Evolutionary conservation across 2,797 vertebrate genomes (phyloP).

Genomic region (Astyanax mexicanus): DNA sequence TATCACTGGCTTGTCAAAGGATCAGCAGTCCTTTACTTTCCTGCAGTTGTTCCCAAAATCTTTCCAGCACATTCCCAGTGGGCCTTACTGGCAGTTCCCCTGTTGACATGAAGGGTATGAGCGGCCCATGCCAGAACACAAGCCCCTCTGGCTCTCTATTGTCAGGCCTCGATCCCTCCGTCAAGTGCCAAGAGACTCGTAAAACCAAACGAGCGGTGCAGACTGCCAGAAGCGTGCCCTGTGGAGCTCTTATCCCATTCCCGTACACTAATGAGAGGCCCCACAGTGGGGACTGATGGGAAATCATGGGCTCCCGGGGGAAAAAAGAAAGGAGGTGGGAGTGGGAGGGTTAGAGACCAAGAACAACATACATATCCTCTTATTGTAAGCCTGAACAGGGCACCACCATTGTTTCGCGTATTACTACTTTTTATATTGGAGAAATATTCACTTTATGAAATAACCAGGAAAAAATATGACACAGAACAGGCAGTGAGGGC

Average conservation of each 20-base stretch:
- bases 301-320: constrained; percentile 27
- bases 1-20: constrained; percentile 6
- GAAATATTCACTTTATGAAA: constrained; percentile 12
- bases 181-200: constrained; percentile 22
- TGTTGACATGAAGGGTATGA: constrained; percentile 7
- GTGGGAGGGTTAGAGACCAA: constrained; percentile 13
- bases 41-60: constrained; percentile 29
- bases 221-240: constrained; percentile 32
- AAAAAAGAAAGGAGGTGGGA: no score
- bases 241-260: constrained; percentile 37
- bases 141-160: constrained; percentile 31
- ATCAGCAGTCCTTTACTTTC: constrained; percentile 7
- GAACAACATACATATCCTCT: constrained; percentile 28
- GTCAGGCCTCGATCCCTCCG: constrained; percentile 31
- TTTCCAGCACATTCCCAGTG: constrained; percentile 24
- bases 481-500: background rate
- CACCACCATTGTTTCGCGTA: constrained; percentile 4
- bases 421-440: background rate
- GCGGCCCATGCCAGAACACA: constrained; percentile 26
- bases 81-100: constrained; percentile 30
- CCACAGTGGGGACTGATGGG: constrained; percentile 45
- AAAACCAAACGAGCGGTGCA: constrained; percentile 17
- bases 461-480: background rate
- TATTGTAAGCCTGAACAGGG: constrained; percentile 29
- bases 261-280: constrained; percentile 43